A percentile compares a stretch with the other conserved stretches of the same genome.
These are phyloP conservation scores for Heliconius congener DNA, from an alignment of 1,140 invertebrate genomes.

Conservation along the genomic window DNA sequence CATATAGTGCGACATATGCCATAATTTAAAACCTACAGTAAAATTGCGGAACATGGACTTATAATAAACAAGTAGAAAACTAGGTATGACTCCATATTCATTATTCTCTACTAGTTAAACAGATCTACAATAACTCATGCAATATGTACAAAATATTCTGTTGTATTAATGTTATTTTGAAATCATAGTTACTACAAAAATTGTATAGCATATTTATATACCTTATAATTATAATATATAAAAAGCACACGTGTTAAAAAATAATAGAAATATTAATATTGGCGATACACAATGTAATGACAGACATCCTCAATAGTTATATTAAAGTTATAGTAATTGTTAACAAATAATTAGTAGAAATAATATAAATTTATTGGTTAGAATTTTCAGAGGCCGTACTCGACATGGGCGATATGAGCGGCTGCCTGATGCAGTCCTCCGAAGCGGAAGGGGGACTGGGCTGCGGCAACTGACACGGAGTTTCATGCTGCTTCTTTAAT, in stretches of 20 bases:
- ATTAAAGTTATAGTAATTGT: neutral
- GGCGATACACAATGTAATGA: too few species aligned
- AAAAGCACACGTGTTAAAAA: neutral
- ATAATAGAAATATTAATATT: neutral
- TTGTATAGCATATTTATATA: neutral
- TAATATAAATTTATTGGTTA: neutral
- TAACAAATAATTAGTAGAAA: neutral
- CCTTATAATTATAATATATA: neutral
- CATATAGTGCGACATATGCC: neutral
- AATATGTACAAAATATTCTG: conserved; percentile 4
- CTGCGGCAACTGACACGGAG: neutral
- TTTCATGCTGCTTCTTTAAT: neutral
- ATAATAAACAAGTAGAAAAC: neutral
- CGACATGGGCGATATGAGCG: conserved; percentile 30
- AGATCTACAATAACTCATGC: neutral
- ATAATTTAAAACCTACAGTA: neutral
- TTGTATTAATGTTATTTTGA: neutral
- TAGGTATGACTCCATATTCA: neutral
- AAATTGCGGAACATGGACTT: neutral
- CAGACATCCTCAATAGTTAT: neutral
- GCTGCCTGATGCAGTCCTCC: conserved; percentile 28
- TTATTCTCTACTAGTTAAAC: neutral
- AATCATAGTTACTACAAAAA: neutral
- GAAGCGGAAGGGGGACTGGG: conserved; percentile 24
- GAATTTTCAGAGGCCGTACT: conserved; percentile 26